These are phyloP conservation scores for Spatulosminthurus flaviceps DNA, from an alignment of 2,888 invertebrate genomes.

Conservation along the genomic window DNA sequence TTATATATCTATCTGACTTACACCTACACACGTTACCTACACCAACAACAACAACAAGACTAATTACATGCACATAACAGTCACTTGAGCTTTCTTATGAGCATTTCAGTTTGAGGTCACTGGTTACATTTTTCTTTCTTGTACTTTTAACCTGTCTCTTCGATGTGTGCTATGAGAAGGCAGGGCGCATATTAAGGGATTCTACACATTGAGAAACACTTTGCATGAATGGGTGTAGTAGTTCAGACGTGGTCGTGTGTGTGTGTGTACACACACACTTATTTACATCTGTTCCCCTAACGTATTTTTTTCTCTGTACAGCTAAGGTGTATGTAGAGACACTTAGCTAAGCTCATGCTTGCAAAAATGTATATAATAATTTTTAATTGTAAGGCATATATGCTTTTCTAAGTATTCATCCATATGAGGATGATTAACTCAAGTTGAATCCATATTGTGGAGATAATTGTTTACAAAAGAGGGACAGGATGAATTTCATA, in stretches of 20 bases:
- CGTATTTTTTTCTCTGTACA: not conserved
- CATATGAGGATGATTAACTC: constrained; percentile 25
- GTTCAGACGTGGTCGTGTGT: constrained; percentile 7
- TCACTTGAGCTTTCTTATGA: not conserved
- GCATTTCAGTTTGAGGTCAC: constrained; percentile 27
- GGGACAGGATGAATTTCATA: too few species aligned
- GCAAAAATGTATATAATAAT: not conserved
- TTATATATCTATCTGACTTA: too few species aligned
- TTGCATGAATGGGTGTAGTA: constrained; percentile 14
- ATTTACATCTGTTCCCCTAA: too few species aligned
- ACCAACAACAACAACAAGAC: constrained; percentile 21
- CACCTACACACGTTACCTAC: constrained; percentile 42
- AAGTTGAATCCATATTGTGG: constrained; percentile 30
- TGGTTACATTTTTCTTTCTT: constrained; percentile 10
- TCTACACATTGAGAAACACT: not conserved
- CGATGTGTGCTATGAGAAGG: too few species aligned
- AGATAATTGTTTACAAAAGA: constrained; percentile 28
- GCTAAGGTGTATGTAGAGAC: not conserved
- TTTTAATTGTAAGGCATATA: constrained; percentile 9
- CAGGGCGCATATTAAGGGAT: not conserved
- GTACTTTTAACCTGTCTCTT: not conserved
- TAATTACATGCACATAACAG: constrained; percentile 19
- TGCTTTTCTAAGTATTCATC: not conserved
- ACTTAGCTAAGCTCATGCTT: not conserved
- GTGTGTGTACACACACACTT: too few species aligned